Evolutionary conservation across 2,797 vertebrate genomes (phyloP).

Genomic region (Buceros bicornis): DNA sequence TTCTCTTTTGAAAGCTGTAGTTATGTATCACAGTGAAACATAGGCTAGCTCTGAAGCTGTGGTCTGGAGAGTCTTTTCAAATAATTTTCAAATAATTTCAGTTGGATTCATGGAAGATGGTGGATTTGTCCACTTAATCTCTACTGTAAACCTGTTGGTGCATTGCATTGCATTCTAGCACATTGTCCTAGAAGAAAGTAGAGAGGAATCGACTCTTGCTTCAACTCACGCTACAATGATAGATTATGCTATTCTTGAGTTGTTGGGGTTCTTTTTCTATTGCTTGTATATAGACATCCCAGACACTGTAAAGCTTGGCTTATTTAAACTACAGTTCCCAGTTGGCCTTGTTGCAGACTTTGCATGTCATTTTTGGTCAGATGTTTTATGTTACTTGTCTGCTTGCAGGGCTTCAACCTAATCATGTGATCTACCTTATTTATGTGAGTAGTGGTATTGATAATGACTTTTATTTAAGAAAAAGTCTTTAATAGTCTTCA

Average conservation of each 20-base stretch:
- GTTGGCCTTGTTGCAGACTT: background rate
- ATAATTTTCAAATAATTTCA: background rate
- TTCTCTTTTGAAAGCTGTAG: background rate
- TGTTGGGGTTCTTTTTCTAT: accelerated
- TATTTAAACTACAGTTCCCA: accelerated
- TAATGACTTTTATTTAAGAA: background rate
- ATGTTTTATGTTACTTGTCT: background rate
- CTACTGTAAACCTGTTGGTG: background rate
- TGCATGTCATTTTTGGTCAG: background rate
- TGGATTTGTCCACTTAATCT: background rate
- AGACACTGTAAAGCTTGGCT: background rate
- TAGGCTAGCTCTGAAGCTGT: background rate
- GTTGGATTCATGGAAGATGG: background rate
- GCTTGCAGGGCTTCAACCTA: background rate
- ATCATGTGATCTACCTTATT: background rate
- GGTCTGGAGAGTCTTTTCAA: background rate
- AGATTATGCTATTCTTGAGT: background rate
- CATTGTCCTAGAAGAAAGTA: background rate
- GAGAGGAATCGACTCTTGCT: background rate
- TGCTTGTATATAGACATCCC: background rate
- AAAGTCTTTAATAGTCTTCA: background rate
- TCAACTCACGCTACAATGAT: background rate
- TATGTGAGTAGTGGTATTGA: background rate
- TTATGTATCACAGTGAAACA: background rate
- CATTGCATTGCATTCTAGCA: background rate